Conservation (phyloP, 2,888 invertebrate genomes). For the Pseudococcus longispinus region DNA sequence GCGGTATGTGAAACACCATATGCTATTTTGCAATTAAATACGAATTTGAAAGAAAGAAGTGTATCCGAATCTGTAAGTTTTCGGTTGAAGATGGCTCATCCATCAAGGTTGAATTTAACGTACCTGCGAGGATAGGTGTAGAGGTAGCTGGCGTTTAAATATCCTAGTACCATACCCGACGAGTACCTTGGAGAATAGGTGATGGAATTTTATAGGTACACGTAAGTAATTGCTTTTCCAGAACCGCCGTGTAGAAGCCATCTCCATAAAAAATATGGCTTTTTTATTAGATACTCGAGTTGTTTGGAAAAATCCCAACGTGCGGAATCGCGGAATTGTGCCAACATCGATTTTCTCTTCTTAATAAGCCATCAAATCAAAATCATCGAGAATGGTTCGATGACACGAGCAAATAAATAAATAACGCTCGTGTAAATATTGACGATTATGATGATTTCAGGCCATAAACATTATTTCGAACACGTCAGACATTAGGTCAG, state of each 20-base stretch:
- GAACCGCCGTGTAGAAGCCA: background rate
- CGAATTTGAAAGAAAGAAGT: too few species aligned
- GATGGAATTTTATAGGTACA: background rate
- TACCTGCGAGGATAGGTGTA: background rate
- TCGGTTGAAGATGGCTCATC: background rate
- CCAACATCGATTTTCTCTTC: background rate
- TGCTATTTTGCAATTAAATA: too few species aligned
- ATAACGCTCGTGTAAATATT: background rate
- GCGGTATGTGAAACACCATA: too few species aligned
- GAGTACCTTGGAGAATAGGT: background rate
- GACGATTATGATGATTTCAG: background rate
- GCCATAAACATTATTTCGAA: background rate
- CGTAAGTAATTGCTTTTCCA: background rate
- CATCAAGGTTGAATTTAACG: too few species aligned
- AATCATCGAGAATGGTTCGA: background rate
- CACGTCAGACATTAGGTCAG: background rate
- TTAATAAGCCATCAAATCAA: background rate
- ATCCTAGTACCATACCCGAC: background rate
- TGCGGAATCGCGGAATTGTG: background rate
- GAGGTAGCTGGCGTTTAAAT: background rate
- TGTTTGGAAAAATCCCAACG: background rate
- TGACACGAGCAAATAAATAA: too few species aligned
- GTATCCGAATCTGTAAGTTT: too few species aligned
- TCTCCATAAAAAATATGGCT: background rate
- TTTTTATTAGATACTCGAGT: too few species aligned